A percentile compares a stretch with the other conserved stretches of the same genome.
phyloP scores from a whole-genome alignment of 2,113 vertebrate species.

The Oreochromis spilurus region DNA sequence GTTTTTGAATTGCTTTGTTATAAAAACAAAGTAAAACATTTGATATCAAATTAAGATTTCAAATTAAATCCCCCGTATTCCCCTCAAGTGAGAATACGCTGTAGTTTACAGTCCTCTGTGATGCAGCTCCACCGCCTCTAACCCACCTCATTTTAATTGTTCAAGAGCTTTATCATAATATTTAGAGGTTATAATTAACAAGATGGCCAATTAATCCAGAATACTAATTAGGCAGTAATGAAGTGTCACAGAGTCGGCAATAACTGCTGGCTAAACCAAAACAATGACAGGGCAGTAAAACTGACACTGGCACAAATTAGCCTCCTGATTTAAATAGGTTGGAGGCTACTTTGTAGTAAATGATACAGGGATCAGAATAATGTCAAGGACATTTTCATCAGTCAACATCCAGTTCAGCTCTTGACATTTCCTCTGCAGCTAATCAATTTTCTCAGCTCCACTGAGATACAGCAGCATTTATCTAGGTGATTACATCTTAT shows the following conservation, averaged over 20 bases:
- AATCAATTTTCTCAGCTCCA: slow-evolving; percentile 17
- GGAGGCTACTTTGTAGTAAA: slow-evolving; percentile 23
- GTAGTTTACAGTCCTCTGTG: background rate
- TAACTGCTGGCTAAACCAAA: slow-evolving; percentile 49
- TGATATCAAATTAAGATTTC: background rate
- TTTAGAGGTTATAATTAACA: slow-evolving; percentile 66
- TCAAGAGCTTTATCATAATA: slow-evolving; percentile 57
- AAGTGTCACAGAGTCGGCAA: slow-evolving; percentile 40
- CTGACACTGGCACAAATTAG: slow-evolving; percentile 43
- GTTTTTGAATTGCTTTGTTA: background rate
- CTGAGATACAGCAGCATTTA: background rate
- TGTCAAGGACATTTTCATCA: slow-evolving; percentile 48
- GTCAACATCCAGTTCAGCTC: slow-evolving; percentile 27
- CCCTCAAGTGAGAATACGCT: background rate
- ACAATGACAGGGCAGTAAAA: slow-evolving; percentile 53
- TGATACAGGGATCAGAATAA: slow-evolving; percentile 21
- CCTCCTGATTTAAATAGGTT: slow-evolving; percentile 35
- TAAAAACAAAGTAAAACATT: background rate
- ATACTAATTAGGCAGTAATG: slow-evolving; percentile 60
- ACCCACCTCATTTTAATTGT: slow-evolving; percentile 48
- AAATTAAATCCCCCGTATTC: background rate
- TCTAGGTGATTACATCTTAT: background rate
- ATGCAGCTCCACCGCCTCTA: background rate
- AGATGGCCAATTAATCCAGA: slow-evolving; percentile 61
- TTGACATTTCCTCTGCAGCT: slow-evolving; percentile 29